Base-by-base conservation (phyloP, 2,888 invertebrate species). In the Tinea pellionella region DNA sequence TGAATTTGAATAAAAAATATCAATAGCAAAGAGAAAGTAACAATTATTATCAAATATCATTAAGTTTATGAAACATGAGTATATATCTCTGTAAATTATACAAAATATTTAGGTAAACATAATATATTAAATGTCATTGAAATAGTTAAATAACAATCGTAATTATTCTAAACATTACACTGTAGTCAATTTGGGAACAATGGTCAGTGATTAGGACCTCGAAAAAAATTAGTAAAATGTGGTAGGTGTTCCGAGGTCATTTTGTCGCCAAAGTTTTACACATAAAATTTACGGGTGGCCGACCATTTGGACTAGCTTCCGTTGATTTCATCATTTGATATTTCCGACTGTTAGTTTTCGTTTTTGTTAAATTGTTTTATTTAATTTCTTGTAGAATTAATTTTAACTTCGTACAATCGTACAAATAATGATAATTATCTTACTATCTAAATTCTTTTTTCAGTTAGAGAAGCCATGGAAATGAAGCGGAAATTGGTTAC, bases 291-390 rank as follows among this genome's bases (percentile, higher is more conserved):
- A 80, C 75, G 83, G 76, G 77, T 68, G 66, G 74, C 60, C 71
- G 74, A 62, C 58, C 66, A 65, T 70, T 65, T 66, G 64, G 64
- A 61, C 63, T 32, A 29, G 72, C 74, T 80, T 84, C 84, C 83
- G 82, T 69, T 68, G 76, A 76, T 85, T 81, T 77, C 83, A 80
- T 80, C 82, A 80, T 68, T 53, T 15, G 47, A 12, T 57, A 63
- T 66, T 78, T 80, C 80, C 80, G 77, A 60, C 69, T 61, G 63
- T 63, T 64, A 47, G 37, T 37, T 47, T 15, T 47, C 16, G 47
- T 47, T 16, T 13, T 16, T 47, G 4, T 47, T 29, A 13, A 29
- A 56, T 13, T 24, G 53, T 16, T 29, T 55, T 29, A 13, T 13
- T 55, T 29, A 55, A 7, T 7, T 2, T 37, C 3, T 37, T 2